These are phyloP conservation scores for Brassicogethes aeneus DNA, from an alignment of 2,888 invertebrate genomes.

Conservation along the genomic window DNA sequence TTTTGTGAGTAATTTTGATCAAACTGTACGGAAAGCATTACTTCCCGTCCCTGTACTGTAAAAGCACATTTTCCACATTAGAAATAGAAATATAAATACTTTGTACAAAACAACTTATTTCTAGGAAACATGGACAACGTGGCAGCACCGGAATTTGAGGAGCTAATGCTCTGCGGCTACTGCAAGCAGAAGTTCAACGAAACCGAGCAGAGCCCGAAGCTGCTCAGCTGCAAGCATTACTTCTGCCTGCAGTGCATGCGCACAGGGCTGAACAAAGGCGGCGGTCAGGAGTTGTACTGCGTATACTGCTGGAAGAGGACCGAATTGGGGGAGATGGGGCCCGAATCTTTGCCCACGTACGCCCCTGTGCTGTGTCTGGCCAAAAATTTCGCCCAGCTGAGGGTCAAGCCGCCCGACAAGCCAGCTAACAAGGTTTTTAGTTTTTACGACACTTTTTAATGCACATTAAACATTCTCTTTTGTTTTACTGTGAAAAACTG, in stretches of 20 bases:
- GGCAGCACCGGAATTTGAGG: slow-evolving; percentile 52
- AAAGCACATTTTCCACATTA: too few relatives aligned
- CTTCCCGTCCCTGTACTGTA: too few relatives aligned
- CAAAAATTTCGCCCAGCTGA: slow-evolving; percentile 53
- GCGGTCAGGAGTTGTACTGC: slow-evolving; percentile 60
- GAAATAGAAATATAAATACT: too few relatives aligned
- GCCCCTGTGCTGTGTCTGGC: slow-evolving; percentile 57
- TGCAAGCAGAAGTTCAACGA: slow-evolving; percentile 70
- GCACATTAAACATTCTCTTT: too few relatives aligned
- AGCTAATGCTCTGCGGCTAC: slow-evolving; percentile 64
- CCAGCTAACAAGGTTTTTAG: slow-evolving; percentile 9
- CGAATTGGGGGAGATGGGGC: slow-evolving; percentile 56
- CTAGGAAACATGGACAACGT: too few relatives aligned
- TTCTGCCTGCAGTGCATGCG: slow-evolving; percentile 69
- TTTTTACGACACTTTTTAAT: too few relatives aligned
- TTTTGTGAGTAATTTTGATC: too few relatives aligned
- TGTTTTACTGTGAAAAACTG: too few relatives aligned
- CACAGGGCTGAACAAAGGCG: slow-evolving; percentile 56
- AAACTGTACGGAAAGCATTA: too few relatives aligned
- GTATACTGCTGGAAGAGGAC: slow-evolving; percentile 68
- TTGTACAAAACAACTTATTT: too few relatives aligned
- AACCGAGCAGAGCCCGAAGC: slow-evolving; percentile 60
- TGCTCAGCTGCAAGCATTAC: slow-evolving; percentile 67
- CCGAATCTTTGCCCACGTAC: slow-evolving; percentile 60
- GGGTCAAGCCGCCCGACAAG: slow-evolving; percentile 36